Percentiles rank a stretch among this genome's conserved stretches.
Evolutionary conservation across 2,797 vertebrate genomes (phyloP).

Genomic region (Salarias fasciatus): DNA sequence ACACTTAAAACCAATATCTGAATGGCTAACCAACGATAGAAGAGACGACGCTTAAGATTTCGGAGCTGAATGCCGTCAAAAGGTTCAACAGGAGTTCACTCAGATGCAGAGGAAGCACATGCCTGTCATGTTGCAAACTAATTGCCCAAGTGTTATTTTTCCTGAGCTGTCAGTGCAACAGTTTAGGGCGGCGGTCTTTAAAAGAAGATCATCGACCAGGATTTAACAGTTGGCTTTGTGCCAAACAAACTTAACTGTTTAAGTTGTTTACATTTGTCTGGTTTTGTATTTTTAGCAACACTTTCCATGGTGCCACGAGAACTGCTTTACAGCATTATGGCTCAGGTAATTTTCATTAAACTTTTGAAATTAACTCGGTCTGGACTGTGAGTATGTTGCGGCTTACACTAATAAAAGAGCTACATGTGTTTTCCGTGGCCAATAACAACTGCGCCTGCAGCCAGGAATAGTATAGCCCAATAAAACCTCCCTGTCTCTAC

Average conservation of each 20-base stretch:
- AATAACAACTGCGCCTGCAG: conserved; percentile 57
- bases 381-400: conserved; percentile 8
- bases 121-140: conserved; percentile 43
- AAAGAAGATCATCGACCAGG: background rate
- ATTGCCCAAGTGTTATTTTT: conserved; percentile 13
- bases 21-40: background rate
- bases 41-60: conserved; percentile 1
- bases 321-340: too few relatives aligned
- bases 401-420: conserved; percentile 64
- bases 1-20: too few relatives aligned
- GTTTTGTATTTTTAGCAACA: too few relatives aligned
- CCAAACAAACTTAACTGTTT: too few relatives aligned
- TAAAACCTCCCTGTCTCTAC: conserved; percentile 43
- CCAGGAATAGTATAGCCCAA: conserved; percentile 57
- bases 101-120: conserved; percentile 43
- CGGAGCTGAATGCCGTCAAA: conserved; percentile 13
- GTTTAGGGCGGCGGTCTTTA: background rate
- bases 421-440: conserved; percentile 35
- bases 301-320: too few relatives aligned
- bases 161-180: conserved; percentile 16
- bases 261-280: too few relatives aligned
- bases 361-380: too few relatives aligned
- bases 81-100: conserved; percentile 51
- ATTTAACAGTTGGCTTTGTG: too few relatives aligned
- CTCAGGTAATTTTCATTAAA: too few relatives aligned